Percentiles rank a stretch among this genome's conserved stretches.
Conservation (phyloP, 2,888 invertebrate species). For the Melanargia galathea region DNA sequence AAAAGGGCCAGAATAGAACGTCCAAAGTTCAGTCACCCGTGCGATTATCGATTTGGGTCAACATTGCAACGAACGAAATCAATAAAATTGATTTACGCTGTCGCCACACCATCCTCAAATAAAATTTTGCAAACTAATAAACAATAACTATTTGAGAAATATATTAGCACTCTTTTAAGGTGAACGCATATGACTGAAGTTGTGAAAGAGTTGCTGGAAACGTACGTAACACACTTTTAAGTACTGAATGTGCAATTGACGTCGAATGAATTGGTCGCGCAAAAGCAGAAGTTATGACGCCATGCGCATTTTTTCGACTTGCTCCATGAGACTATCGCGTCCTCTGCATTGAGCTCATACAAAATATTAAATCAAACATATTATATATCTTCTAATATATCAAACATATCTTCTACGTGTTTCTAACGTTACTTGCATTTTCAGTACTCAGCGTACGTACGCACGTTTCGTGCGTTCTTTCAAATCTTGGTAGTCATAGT, state of each 20-base stretch:
- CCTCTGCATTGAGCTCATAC: no score
- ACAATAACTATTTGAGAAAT: neutral
- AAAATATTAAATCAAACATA: no score
- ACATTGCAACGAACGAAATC: neutral
- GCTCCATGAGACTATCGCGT: no score
- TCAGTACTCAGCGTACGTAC: neutral
- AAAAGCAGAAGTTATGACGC: neutral
- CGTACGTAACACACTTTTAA: neutral
- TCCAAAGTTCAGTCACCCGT: conserved; percentile 5
- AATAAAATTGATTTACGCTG: neutral
- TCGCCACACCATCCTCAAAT: neutral
- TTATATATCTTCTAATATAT: no score
- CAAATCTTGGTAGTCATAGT: no score
- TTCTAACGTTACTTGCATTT: neutral
- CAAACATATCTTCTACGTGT: no score
- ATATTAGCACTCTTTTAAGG: neutral
- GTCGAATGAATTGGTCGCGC: neutral
- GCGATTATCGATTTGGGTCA: conserved; percentile 2
- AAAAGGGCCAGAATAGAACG: neutral
- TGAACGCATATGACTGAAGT: neutral
- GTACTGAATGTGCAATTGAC: neutral
- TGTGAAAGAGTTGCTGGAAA: neutral
- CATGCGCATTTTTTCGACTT: neutral
- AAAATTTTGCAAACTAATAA: neutral
- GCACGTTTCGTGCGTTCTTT: neutral